Evolutionary conservation across 2,113 vertebrate genomes (phyloP).

Genomic region (Thryonomys swinderianus): DNA sequence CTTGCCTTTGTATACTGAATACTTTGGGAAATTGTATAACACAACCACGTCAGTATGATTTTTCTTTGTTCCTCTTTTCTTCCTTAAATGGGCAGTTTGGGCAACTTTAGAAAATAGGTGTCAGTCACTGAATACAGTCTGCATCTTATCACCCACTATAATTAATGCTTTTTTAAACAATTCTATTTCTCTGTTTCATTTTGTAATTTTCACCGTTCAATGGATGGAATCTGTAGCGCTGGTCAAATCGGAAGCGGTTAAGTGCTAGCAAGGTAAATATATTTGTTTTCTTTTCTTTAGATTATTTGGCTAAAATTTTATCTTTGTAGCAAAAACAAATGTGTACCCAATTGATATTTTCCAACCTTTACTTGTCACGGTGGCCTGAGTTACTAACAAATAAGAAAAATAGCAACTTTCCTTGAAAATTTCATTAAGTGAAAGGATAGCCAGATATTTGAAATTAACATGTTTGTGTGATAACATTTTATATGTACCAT

Average conservation of each 20-base stretch:
- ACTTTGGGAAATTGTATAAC: not conserved
- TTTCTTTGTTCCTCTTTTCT: not conserved
- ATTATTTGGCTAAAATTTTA: not conserved
- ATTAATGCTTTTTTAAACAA: not conserved
- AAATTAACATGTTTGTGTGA: not conserved
- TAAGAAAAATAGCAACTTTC: not conserved
- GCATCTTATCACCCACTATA: not conserved
- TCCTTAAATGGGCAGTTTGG: not conserved
- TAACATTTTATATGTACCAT: slow-evolving; percentile 48
- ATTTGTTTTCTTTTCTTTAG: not conserved
- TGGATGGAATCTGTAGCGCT: slow-evolving; percentile 79
- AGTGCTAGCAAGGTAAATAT: slow-evolving; percentile 86
- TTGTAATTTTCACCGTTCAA: not conserved
- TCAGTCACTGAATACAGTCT: not conserved
- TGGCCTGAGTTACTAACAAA: not conserved
- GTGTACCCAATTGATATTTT: not conserved
- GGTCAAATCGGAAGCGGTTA: slow-evolving; percentile 87
- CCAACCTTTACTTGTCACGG: not conserved
- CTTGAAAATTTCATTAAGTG: slow-evolving; percentile 1
- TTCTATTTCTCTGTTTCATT: slow-evolving; percentile 35
- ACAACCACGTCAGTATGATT: not conserved
- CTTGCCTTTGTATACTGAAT: not conserved
- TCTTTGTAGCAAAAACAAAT: not conserved
- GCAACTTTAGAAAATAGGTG: not conserved
- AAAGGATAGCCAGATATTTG: slow-evolving; percentile 22